These are phyloP conservation scores for Stigmatopora argus DNA, from an alignment of 2,113 vertebrate species.

Conservation along the genomic window DNA sequence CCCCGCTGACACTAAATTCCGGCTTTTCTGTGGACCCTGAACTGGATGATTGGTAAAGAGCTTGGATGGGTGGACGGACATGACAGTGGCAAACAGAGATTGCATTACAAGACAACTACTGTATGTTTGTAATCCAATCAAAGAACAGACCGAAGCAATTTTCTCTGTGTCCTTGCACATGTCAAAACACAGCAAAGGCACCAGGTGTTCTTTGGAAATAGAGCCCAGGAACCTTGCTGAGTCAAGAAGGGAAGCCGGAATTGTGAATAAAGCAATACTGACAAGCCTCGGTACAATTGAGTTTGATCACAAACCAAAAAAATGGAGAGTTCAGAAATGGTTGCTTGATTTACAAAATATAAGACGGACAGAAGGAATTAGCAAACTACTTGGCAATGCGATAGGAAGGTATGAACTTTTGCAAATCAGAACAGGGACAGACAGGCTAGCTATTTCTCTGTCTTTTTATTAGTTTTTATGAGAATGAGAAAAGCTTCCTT, in stretches of 20 bases:
- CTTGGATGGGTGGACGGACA: background rate
- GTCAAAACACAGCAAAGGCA: constrained; percentile 54
- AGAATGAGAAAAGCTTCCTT: constrained; percentile 20
- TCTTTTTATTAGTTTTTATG: constrained; percentile 37
- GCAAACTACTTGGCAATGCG: constrained; percentile 60
- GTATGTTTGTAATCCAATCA: constrained; percentile 51
- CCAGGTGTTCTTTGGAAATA: constrained; percentile 69
- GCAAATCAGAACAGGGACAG: constrained; percentile 61
- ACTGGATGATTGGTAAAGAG: background rate
- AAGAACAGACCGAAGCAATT: constrained; percentile 42
- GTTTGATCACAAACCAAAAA: constrained; percentile 67
- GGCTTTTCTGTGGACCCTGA: background rate
- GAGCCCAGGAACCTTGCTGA: constrained; percentile 56
- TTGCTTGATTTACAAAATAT: constrained; percentile 70
- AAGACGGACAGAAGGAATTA: constrained; percentile 68
- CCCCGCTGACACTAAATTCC: background rate
- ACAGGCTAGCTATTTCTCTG: constrained; percentile 45
- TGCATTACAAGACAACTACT: constrained; percentile 43
- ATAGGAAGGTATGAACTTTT: constrained; percentile 39
- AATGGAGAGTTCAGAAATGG: constrained; percentile 72
- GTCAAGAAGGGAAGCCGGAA: constrained; percentile 46
- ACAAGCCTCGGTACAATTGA: constrained; percentile 63
- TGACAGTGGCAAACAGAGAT: constrained; percentile 34
- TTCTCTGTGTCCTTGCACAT: constrained; percentile 50
- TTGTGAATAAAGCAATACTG: constrained; percentile 69